phyloP scores from a whole-genome alignment of 2,797 vertebrate genomes.

The Remorina albescens region DNA sequence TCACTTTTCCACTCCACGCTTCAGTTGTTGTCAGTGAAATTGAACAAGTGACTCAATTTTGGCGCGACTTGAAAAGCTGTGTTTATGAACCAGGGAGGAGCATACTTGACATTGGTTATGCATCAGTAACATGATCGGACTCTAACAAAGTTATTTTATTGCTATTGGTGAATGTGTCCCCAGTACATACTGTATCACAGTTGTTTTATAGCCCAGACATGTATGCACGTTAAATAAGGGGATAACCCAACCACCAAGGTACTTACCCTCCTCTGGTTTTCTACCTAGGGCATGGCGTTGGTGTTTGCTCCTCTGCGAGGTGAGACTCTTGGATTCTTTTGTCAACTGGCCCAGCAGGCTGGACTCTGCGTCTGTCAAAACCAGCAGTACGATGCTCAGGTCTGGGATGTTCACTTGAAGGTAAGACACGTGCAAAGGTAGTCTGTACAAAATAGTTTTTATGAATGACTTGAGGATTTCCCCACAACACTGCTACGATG shows the following conservation, averaged over 20 bases:
- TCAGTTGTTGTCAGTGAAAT: no score
- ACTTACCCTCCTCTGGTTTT: constrained; percentile 36
- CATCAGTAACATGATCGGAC: no score
- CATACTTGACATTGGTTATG: no score
- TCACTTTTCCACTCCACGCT: no score
- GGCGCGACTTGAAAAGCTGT: no score
- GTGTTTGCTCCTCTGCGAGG: constrained; percentile 95
- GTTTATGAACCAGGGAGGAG: no score
- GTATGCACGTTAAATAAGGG: no score
- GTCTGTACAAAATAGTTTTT: neutral
- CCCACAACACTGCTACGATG: neutral
- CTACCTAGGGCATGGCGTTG: constrained; percentile 90
- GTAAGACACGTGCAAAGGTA: constrained; percentile 74
- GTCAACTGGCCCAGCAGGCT: constrained; percentile 91
- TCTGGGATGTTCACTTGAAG: constrained; percentile 96
- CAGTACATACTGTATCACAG: no score
- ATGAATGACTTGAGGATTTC: neutral
- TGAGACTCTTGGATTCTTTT: constrained; percentile 93
- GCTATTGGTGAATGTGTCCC: no score
- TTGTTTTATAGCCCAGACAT: no score
- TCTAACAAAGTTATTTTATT: no score
- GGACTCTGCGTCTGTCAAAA: constrained; percentile 92
- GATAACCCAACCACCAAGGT: neutral
- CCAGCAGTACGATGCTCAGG: constrained; percentile 95
- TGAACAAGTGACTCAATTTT: no score